Evolutionary conservation across 2,113 vertebrate species (phyloP).

Genomic region (Phainopepla nitens): DNA sequence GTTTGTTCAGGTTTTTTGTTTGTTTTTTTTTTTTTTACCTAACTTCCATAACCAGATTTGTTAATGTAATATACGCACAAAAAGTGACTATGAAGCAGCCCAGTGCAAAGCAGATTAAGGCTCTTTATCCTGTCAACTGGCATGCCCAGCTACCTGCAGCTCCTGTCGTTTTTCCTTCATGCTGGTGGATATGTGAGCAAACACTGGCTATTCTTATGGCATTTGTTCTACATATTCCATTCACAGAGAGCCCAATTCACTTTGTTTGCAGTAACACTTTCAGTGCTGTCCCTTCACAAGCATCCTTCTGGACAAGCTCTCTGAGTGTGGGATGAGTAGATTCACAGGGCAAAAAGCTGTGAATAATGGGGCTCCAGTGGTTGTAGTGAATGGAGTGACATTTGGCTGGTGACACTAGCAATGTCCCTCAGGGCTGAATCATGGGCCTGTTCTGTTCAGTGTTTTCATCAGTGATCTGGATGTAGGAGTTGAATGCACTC

Average conservation of each 20-base stretch:
- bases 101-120: not conserved
- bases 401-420: not conserved
- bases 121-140: not conserved
- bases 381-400: not conserved
- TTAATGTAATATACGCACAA: not conserved
- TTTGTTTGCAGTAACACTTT: not conserved
- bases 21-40: too few relatives aligned
- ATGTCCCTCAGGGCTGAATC: not conserved
- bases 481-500: not conserved
- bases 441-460: not conserved
- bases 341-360: not conserved
- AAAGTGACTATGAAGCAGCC: not conserved
- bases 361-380: not conserved
- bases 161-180: fast-evolving
- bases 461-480: not conserved
- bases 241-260: not conserved
- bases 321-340: not conserved
- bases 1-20: not conserved
- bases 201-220: not conserved
- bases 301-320: not conserved
- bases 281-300: not conserved
- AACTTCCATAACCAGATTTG: not conserved
- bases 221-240: not conserved
- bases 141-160: not conserved
- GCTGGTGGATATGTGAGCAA: not conserved